Percentiles rank a stretch among this genome's conserved stretches.
These are phyloP conservation scores for Hirundichthys speculiger DNA, from an alignment of 2,113 vertebrate species.

Conservation along the genomic window DNA sequence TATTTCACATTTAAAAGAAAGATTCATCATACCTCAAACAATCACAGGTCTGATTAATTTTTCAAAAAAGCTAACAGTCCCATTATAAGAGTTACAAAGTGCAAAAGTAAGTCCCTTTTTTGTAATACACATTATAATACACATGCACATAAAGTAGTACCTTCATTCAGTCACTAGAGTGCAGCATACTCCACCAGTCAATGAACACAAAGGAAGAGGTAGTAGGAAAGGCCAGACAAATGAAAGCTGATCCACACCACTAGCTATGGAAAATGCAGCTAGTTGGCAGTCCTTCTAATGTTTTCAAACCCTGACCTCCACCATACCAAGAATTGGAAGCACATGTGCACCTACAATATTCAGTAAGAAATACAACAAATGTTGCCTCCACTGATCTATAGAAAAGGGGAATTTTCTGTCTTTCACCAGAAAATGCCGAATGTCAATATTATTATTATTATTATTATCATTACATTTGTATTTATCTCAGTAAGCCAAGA, in stretches of 20 bases:
- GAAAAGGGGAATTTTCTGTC: background rate
- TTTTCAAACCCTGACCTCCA: slow-evolving; percentile 71
- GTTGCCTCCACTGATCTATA: background rate
- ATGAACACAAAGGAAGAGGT: slow-evolving; percentile 20
- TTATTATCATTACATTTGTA: background rate
- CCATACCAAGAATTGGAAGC: slow-evolving; percentile 44
- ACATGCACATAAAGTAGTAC: slow-evolving; percentile 12
- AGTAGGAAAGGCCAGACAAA: slow-evolving; percentile 37
- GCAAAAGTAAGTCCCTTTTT: background rate
- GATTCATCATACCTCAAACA: too few species aligned
- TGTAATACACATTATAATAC: background rate
- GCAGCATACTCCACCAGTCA: slow-evolving; percentile 28
- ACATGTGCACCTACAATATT: slow-evolving; percentile 24
- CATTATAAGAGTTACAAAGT: background rate
- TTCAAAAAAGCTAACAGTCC: background rate
- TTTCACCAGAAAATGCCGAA: background rate
- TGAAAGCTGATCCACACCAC: slow-evolving; percentile 69
- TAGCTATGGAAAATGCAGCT: slow-evolving; percentile 68
- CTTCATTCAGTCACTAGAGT: slow-evolving; percentile 29
- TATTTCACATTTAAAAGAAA: too few species aligned
- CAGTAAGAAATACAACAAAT: slow-evolving; percentile 12
- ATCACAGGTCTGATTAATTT: background rate
- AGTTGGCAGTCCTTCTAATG: slow-evolving; percentile 54
- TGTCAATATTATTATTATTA: background rate
- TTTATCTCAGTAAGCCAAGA: too few species aligned